phyloP scores from a whole-genome alignment of 2,113 vertebrate genomes.

The Odontophorus gujanensis region DNA sequence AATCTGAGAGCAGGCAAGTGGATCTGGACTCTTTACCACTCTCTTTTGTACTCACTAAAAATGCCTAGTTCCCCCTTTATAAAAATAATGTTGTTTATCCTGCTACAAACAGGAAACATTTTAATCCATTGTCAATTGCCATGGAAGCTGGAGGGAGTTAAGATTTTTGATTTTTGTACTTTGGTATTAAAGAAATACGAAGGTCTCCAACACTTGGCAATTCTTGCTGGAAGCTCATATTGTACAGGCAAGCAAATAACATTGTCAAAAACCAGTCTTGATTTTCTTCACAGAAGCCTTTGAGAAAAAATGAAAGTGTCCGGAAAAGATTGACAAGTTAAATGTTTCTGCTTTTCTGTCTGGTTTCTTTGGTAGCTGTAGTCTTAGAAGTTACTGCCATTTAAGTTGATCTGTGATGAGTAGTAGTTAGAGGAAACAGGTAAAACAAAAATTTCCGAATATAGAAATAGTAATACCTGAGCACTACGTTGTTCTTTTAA shows the following conservation, averaged over 20 bases:
- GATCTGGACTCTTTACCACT: not conserved
- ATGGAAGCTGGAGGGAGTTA: not conserved
- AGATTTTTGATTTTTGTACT: not conserved
- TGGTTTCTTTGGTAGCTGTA: not conserved
- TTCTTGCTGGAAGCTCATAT: not conserved
- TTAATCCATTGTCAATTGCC: not conserved
- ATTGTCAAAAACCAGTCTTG: not conserved
- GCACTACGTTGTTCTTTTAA: slow-evolving; percentile 1
- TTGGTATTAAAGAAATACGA: not conserved
- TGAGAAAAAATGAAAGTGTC: not conserved
- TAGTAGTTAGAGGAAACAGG: not conserved
- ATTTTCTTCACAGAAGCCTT: not conserved
- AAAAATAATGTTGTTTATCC: not conserved
- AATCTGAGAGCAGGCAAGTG: not conserved
- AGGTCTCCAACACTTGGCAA: not conserved
- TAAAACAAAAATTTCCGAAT: not conserved
- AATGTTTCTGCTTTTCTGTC: not conserved
- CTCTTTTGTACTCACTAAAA: not conserved
- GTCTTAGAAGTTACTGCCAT: not conserved
- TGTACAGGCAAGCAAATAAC: not conserved
- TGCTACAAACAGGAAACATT: not conserved
- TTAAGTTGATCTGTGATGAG: not conserved
- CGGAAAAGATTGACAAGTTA: not conserved
- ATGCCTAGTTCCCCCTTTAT: not conserved
- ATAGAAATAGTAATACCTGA: not conserved